These are phyloP conservation scores for Drepana arcuata DNA, from an alignment of 1,140 invertebrate genomes.

Conservation along the genomic window DNA sequence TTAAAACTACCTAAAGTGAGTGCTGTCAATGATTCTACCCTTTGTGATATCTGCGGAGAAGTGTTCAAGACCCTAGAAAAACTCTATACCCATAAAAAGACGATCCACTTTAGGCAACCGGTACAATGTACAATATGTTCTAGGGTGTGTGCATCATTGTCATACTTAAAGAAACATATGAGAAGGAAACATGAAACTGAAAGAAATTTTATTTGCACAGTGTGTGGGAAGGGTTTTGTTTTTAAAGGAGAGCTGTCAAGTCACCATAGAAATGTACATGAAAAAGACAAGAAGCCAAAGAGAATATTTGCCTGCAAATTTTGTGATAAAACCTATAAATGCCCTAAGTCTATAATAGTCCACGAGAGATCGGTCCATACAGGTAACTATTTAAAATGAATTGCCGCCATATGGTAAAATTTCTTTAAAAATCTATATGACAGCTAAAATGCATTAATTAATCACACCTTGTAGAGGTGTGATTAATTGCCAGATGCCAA, in stretches of 20 bases:
- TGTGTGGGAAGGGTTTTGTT: constrained; percentile 52
- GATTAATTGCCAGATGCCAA: no score
- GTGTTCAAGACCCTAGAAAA: constrained; percentile 39
- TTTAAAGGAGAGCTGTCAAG: constrained; percentile 49
- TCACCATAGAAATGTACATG: constrained; percentile 55
- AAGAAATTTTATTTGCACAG: constrained; percentile 50
- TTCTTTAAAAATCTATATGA: no score
- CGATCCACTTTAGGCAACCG: constrained; percentile 30
- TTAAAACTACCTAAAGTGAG: constrained; percentile 26
- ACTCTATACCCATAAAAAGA: constrained; percentile 34
- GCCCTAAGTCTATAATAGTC: constrained; percentile 54
- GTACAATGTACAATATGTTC: constrained; percentile 46
- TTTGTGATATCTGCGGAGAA: constrained; percentile 55
- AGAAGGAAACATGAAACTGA: constrained; percentile 45
- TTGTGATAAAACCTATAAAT: constrained; percentile 60
- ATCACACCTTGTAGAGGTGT: no score
- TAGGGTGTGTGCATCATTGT: constrained; percentile 38
- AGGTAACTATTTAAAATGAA: constrained; percentile 30
- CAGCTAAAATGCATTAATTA: no score
- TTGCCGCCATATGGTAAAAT: no score
- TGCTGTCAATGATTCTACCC: constrained; percentile 23
- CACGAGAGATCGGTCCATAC: constrained; percentile 68
- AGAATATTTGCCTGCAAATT: constrained; percentile 51
- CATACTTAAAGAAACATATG: constrained; percentile 55
- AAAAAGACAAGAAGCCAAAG: constrained; percentile 35